Evolutionary conservation across 2,888 invertebrate genomes (phyloP).

Genomic region (Seladonia tumulorum): DNA sequence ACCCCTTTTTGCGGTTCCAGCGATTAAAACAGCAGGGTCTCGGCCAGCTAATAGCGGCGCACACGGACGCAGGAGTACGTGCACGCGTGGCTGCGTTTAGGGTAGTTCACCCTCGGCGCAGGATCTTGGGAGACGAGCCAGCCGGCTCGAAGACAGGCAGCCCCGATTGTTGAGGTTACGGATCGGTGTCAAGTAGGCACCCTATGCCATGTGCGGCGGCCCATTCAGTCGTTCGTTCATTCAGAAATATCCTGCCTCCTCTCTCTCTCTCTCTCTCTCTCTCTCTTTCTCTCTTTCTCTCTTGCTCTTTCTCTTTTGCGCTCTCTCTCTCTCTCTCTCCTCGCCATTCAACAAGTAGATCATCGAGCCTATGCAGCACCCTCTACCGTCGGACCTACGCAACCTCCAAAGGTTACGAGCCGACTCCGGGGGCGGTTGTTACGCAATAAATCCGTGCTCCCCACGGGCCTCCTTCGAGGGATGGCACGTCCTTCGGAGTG

Average conservation of each 20-base stretch:
- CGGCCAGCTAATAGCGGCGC: not conserved
- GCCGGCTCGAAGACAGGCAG: slow-evolving; percentile 66
- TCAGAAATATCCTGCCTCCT: slow-evolving; percentile 76
- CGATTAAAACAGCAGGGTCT: not conserved
- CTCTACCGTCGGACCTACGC: slow-evolving; percentile 76
- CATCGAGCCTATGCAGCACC: slow-evolving; percentile 77
- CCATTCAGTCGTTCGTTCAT: slow-evolving; percentile 77
- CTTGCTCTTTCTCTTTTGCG: too few species aligned
- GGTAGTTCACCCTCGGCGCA: not conserved
- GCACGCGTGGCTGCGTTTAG: not conserved
- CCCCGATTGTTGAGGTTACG: slow-evolving; percentile 74
- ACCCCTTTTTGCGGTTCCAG: not conserved
- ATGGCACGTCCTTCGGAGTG: slow-evolving; percentile 55
- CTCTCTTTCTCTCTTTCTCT: not conserved
- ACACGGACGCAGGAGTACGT: not conserved
- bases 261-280: slow-evolving; percentile 52
- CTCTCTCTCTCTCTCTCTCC: slow-evolving; percentile 6
- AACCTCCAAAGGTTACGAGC: slow-evolving; percentile 76
- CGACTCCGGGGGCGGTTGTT: slow-evolving; percentile 74
- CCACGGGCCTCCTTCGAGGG: slow-evolving; percentile 66
- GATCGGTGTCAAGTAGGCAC: slow-evolving; percentile 77
- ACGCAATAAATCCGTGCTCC: slow-evolving; percentile 72
- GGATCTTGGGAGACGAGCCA: slow-evolving; percentile 62
- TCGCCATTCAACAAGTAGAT: slow-evolving; percentile 76
- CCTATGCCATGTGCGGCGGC: slow-evolving; percentile 75